Percentiles rank a stretch among this genome's conserved stretches.
Conservation (phyloP, 2,113 vertebrate genomes). For the Maccullochella peelii region DNA sequence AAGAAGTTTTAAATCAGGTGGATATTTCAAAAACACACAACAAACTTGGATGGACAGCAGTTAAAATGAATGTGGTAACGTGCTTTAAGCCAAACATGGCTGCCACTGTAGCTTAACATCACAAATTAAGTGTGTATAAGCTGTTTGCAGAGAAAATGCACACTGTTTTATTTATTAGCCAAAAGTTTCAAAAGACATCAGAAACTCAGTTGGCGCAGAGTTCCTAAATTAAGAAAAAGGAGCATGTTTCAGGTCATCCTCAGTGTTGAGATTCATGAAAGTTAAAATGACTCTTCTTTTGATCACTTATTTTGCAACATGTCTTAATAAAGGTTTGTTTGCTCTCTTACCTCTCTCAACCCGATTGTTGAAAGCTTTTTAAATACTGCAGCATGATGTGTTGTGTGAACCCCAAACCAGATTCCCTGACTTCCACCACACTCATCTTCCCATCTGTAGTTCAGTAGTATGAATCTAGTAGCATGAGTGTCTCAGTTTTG, state of each 20-base stretch:
- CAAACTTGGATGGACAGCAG: background rate
- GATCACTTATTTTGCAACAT: background rate
- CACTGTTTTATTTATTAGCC: conserved; percentile 3
- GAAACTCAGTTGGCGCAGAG: background rate
- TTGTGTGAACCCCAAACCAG: background rate
- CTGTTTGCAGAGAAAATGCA: background rate
- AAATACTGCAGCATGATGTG: background rate
- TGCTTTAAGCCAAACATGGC: background rate
- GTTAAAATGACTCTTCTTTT: background rate
- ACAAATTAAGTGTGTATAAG: background rate
- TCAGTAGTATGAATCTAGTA: conserved; percentile 5
- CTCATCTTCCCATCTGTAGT: background rate
- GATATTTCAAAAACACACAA: background rate
- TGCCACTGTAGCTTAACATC: too few species aligned
- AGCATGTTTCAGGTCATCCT: background rate
- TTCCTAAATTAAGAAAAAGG: background rate
- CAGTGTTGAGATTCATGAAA: conserved; percentile 2
- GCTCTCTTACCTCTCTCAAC: background rate
- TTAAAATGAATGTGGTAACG: background rate
- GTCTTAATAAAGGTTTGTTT: background rate
- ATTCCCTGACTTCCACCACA: conserved; percentile 1
- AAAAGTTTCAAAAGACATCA: background rate
- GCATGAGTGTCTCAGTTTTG: conserved; percentile 19
- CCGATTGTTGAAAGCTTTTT: background rate
- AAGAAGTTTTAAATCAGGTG: background rate